Percentiles rank a stretch among this genome's conserved stretches.
Evolutionary conservation across 37 sponge, comb jelly and placozoan species (phyloP).

Genomic region (Corticium candelabrum): DNA sequence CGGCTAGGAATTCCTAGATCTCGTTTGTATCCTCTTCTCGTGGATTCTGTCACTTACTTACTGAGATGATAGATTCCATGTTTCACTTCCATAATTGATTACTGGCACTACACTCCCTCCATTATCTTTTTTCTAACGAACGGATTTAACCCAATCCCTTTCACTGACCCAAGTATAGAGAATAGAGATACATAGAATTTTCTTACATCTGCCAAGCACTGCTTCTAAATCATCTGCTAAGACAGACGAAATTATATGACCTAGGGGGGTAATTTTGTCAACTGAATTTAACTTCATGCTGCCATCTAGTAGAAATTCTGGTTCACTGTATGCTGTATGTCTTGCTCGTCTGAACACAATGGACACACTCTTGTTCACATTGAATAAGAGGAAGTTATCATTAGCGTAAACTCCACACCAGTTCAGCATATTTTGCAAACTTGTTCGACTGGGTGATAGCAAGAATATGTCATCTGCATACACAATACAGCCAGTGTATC

Average conservation of each 20-base stretch:
- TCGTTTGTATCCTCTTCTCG: not conserved
- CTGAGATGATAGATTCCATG: not conserved
- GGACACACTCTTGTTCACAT: not conserved
- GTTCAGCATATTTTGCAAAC: not conserved
- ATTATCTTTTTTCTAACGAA: not conserved
- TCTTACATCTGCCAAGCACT: not conserved
- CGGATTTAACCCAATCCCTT: not conserved
- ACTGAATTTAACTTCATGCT: not conserved
- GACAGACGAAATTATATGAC: not conserved
- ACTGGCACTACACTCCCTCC: not conserved
- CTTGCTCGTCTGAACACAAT: not conserved
- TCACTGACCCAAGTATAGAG: not conserved
- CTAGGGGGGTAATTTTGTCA: not conserved
- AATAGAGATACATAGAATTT: too few relatives aligned
- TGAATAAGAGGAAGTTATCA: not conserved
- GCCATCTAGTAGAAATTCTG: too few relatives aligned
- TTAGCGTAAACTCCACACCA: not conserved
- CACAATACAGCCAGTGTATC: not conserved
- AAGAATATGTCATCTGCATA: not conserved
- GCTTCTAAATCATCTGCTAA: not conserved
- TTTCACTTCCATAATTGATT: not conserved
- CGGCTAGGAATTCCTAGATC: not conserved
- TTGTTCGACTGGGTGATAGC: not conserved
- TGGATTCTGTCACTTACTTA: too few relatives aligned
- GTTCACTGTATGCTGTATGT: too few relatives aligned